Conservation (phyloP, 2,888 invertebrate genomes). For the Caenorhabditis wallacei region DNA sequence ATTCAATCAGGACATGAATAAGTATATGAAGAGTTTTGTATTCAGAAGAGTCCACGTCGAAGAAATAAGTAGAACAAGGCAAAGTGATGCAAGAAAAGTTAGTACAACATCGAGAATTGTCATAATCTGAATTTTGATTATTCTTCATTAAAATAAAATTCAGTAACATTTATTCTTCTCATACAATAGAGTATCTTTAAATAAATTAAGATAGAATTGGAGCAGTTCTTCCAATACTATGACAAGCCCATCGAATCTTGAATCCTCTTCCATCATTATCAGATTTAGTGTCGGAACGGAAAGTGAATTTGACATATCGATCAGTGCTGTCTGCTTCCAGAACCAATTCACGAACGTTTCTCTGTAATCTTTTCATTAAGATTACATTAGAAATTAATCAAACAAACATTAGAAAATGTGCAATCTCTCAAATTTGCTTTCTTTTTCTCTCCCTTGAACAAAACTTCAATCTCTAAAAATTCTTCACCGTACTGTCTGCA, state of each 20-base stretch:
- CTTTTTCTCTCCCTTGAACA: constrained; percentile 9
- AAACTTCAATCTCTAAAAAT: constrained; percentile 60
- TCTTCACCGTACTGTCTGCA: constrained; percentile 52
- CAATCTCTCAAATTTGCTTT: constrained; percentile 48
- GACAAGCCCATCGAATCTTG: constrained; percentile 75
- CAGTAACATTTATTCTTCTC: neutral
- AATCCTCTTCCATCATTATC: constrained; percentile 78
- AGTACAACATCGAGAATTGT: neutral
- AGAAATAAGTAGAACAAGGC: neutral
- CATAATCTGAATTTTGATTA: neutral
- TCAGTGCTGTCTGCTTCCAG: constrained; percentile 28
- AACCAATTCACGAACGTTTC: constrained; percentile 22
- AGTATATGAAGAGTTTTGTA: neutral
- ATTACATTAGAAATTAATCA: neutral
- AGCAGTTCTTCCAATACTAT: constrained; percentile 53
- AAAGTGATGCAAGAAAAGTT: neutral
- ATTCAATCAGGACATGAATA: constrained; percentile 14
- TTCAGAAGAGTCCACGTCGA: neutral
- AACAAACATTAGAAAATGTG: constrained; percentile 46
- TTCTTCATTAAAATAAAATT: neutral
- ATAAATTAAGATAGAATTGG: neutral
- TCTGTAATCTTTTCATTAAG: constrained; percentile 6
- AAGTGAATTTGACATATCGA: constrained; percentile 61
- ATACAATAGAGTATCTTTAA: neutral
- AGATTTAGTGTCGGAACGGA: constrained; percentile 68